A percentile compares a stretch with the other conserved stretches of the same genome.
Conservation (phyloP, 2,797 vertebrate species). For the Orientallactaga sibirica region DNA sequence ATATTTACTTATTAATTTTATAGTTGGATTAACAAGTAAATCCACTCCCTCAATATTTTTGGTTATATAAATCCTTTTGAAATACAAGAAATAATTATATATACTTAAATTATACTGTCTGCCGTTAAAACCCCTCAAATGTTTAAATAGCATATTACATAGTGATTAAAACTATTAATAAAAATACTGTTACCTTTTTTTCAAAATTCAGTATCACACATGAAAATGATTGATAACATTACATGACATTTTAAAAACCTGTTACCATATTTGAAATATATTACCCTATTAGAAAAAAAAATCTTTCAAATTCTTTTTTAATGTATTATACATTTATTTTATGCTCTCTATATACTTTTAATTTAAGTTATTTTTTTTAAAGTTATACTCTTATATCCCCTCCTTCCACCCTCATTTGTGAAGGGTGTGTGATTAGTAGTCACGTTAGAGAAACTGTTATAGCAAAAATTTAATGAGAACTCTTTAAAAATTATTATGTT, state of each 20-base stretch:
- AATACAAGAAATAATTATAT: neutral
- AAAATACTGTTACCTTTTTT: conserved; percentile 20
- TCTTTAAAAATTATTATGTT: too few relatives aligned
- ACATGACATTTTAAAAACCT: conserved; percentile 13
- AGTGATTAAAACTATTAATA: conserved; percentile 6
- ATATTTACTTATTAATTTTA: conserved; percentile 39
- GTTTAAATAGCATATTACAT: conserved; percentile 15
- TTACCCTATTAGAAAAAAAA: too few relatives aligned
- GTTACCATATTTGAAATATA: too few relatives aligned
- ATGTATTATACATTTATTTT: neutral
- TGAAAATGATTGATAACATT: conserved; percentile 42
- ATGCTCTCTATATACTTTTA: too few relatives aligned
- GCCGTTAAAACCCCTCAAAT: conserved; percentile 28
- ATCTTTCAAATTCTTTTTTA: neutral
- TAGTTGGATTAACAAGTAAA: conserved; percentile 4
- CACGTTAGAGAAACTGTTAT: too few relatives aligned
- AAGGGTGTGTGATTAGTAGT: too few relatives aligned
- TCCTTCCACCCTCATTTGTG: too few relatives aligned
- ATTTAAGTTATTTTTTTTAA: too few relatives aligned
- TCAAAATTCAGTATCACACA: neutral
- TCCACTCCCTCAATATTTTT: conserved; percentile 13
- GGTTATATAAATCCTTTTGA: neutral
- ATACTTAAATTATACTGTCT: neutral
- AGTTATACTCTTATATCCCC: too few relatives aligned
- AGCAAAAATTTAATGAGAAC: too few relatives aligned